phyloP scores from a whole-genome alignment of 1,140 invertebrate genomes.

The Spodoptera frugiperda region DNA sequence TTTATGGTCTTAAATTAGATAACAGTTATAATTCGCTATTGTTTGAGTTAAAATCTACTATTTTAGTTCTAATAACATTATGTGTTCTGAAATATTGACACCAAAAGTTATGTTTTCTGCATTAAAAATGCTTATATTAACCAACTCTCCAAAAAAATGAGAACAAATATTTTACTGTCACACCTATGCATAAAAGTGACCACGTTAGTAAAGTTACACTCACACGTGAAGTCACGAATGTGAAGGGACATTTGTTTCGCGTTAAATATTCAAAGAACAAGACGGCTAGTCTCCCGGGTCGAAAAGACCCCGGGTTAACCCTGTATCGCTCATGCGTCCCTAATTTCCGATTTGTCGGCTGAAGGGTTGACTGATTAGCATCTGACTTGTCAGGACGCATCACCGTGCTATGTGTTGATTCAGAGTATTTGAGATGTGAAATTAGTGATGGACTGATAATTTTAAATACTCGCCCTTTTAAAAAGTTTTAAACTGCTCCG shows the following conservation, averaged over 20 bases:
- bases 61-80: too few relatives aligned
- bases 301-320: slow-evolving; percentile 76
- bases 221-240: slow-evolving; percentile 46
- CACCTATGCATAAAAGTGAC: neutral
- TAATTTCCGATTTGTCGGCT: slow-evolving; percentile 85
- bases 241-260: slow-evolving; percentile 64
- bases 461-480: slow-evolving; percentile 26
- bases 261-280: slow-evolving; percentile 83
- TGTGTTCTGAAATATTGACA: neutral
- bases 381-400: slow-evolving; percentile 81
- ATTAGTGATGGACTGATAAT: slow-evolving; percentile 54
- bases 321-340: slow-evolving; percentile 80
- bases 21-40: too few relatives aligned
- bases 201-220: slow-evolving; percentile 14
- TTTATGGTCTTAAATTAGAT: too few relatives aligned
- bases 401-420: slow-evolving; percentile 68
- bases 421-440: slow-evolving; percentile 57
- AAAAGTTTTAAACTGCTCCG: neutral
- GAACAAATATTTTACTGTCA: too few relatives aligned
- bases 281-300: slow-evolving; percentile 71
- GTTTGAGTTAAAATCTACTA: too few relatives aligned
- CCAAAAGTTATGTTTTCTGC: too few relatives aligned
- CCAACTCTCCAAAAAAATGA: too few relatives aligned
- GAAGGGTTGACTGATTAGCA: slow-evolving; percentile 84
- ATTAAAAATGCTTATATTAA: too few relatives aligned